These are phyloP conservation scores for Anticlea derivata DNA, from an alignment of 2,888 invertebrate species.

Conservation along the genomic window DNA sequence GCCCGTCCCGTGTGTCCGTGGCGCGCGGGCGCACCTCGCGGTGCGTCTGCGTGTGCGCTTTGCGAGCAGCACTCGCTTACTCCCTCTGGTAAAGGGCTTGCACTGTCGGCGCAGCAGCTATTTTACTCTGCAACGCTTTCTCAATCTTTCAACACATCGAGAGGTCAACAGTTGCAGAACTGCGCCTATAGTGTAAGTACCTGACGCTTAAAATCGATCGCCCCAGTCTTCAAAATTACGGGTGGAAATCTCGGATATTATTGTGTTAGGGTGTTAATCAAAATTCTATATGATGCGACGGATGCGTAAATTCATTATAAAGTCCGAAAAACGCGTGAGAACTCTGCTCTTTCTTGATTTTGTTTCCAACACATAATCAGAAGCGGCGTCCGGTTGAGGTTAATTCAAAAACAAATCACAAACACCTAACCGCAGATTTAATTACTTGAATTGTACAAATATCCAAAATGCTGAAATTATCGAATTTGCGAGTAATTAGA, in stretches of 20 bases:
- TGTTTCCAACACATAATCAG: constrained; percentile 29
- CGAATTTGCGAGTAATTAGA: not conserved
- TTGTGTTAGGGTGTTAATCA: constrained; percentile 32
- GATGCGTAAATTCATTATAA: constrained; percentile 64
- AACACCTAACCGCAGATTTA: constrained; percentile 20
- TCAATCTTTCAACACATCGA: constrained; percentile 21
- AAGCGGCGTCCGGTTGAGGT: constrained; percentile 79
- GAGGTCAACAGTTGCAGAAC: constrained; percentile 19
- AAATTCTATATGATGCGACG: constrained; percentile 66
- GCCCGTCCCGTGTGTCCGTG: constrained; percentile 67
- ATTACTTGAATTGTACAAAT: constrained; percentile 1
- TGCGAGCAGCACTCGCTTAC: constrained; percentile 79
- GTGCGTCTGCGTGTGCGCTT: constrained; percentile 66
- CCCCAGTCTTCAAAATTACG: constrained; percentile 43
- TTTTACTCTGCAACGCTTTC: constrained; percentile 23
- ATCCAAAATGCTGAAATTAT: not conserved
- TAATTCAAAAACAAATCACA: constrained; percentile 14
- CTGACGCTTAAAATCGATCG: constrained; percentile 51
- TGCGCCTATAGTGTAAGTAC: constrained; percentile 66
- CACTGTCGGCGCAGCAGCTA: constrained; percentile 61
- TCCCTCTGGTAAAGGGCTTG: constrained; percentile 66
- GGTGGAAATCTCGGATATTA: constrained; percentile 38
- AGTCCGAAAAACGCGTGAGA: constrained; percentile 28
- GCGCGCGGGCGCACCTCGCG: constrained; percentile 60
- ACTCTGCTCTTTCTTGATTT: constrained; percentile 30